Percentiles rank a stretch among this genome's conserved stretches.
Conservation (phyloP, 2,113 vertebrate species). For the Hassar affinis region DNA sequence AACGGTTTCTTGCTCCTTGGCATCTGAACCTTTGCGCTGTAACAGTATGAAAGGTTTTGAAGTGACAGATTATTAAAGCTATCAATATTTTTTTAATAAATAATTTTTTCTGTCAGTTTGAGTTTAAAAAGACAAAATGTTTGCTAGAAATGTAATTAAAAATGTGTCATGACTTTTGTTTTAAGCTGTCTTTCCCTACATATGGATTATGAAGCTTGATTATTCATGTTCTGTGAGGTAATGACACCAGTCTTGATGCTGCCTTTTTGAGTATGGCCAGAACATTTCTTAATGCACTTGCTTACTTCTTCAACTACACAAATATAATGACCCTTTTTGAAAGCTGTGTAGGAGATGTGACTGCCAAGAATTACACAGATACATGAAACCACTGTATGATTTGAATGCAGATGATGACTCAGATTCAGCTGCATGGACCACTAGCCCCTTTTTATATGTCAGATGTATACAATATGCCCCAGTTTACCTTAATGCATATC, state of each 20-base stretch:
- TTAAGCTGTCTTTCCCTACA: not conserved
- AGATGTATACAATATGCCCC: not conserved
- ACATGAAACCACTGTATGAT: not conserved
- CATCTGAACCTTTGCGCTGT: slow-evolving; percentile 77
- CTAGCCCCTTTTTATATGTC: not conserved
- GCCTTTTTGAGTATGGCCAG: not conserved
- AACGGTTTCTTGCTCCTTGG: slow-evolving; percentile 70
- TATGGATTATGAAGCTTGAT: not conserved
- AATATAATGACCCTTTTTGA: not conserved
- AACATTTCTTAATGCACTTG: not conserved
- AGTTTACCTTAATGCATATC: not conserved
- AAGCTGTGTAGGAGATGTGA: not conserved
- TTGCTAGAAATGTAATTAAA: not conserved
- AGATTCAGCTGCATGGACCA: not conserved
- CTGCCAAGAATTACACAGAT: not conserved
- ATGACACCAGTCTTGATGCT: not conserved
- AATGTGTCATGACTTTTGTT: not conserved
- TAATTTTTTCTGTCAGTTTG: no score
- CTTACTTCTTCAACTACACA: not conserved
- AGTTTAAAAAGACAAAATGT: not conserved
- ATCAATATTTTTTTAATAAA: not conserved
- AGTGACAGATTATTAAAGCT: not conserved
- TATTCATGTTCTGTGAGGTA: not conserved
- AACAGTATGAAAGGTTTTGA: not conserved
- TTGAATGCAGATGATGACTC: not conserved